Base-by-base conservation (phyloP, 2,113 vertebrate genomes). In the Gasterosteus aculeatus region DNA sequence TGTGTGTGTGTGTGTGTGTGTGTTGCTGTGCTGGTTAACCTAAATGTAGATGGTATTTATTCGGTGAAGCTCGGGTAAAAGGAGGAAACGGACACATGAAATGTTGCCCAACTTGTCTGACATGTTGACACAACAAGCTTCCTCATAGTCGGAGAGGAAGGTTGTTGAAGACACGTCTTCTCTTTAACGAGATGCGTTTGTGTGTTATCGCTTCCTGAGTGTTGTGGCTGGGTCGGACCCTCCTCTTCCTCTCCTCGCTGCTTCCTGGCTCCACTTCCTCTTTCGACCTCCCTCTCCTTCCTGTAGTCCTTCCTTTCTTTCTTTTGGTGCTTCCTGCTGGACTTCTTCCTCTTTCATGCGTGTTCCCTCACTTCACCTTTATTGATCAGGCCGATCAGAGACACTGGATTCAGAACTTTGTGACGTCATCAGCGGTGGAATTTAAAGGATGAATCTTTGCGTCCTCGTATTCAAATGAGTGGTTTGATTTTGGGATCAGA, bases 201-300 rank as follows among this genome's bases (percentile, higher is more conserved):
- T 57, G 44, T 47, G 44, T 86, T 89, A 84, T 87, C 89, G 90
- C 85, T 82, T 90, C 86, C 85, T 89, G 86, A 86, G 35, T 72
- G 64, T 61, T 35, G 35, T 56, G 68, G 46, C 71, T 59, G 53
- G 42, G 53, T 57, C 65, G 51, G 78, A 57, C 65, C 81, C 53
- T 91, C 87, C 72, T 22, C 49, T 49, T 49, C 47, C 41, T 86
- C 61, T 87, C 61, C 57, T 80, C 77, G 77, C 74, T 74, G 42
- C 80, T 86, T 89, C 91, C 91, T 81, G 64, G 57, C 79, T 80
- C 54, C 69, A 54, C 87, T 90, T 92, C 88, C 89, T 86, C 62
- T 88, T 63, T 76, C 79, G 62, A 68, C 78, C 81, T 73, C 61
- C 18, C 56, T 49, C 77, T 61, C 59, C 81, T 72, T n/a, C 41